Evolutionary conservation across 2,797 vertebrate genomes (phyloP), one percentile per base, ranked within the genome.

Genomic region (Brotula barbata): DNA sequence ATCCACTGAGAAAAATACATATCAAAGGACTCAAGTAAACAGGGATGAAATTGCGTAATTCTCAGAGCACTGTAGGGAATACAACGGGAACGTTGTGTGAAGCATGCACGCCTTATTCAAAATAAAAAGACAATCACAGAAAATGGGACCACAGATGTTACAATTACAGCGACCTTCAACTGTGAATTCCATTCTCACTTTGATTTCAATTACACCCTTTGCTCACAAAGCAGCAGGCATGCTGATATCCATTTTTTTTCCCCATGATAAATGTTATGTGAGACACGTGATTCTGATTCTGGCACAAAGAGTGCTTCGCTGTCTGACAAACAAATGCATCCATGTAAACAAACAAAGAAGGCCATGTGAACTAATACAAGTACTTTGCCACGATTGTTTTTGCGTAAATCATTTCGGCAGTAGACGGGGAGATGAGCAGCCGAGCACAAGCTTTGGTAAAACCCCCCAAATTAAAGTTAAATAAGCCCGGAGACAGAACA

Each of bases 401-500:
- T 44, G 23, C 50, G 47, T 75, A 39, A 82, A 81, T 77, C 75
- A 67, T 49, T 46, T 22, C 37, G 61, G 79, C 73, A 71, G 51
- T 3, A 50, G 64, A n/a, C n/a, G 61, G 60, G 28, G 17, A 69
- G 62, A 1, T 42, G 68, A 28, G 50, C 44, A 66, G 58, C 50
- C 42, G 68, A 69, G 68, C 54, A 28, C 52, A 63, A 64, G 68
- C 57, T 67, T 79, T 61, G 58, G 58, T 71, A 44, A 66, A 81
- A 75, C 63, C 57, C 78, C 73, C 8, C 34, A 72, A 85, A 85
- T 73, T 64, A 78, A 82, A 79, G 80, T 70, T 65, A 77, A 85
- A 85, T 61, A 77, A 77, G 74, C 60, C 66, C 43, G 7, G 68
- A 68, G 59, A 75, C 64, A 69, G 83, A 88, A 88, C 86, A 88